A percentile compares a stretch with the other conserved stretches of the same genome.
These are phyloP conservation scores for Drosophila asahinai DNA, from an alignment of 1,140 invertebrate species.

Conservation along the genomic window DNA sequence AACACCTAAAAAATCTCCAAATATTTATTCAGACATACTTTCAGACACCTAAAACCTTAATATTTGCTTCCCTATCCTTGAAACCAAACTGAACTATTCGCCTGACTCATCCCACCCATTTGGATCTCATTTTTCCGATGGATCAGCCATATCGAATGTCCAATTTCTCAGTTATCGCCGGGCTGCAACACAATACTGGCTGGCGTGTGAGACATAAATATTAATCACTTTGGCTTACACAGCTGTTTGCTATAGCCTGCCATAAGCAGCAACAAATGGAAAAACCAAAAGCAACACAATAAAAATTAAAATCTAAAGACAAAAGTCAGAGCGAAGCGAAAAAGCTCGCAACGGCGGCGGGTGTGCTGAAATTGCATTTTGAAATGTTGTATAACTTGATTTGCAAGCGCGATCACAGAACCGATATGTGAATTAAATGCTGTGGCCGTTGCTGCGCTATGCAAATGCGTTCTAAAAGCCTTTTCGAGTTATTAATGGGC, in stretches of 20 bases:
- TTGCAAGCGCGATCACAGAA: slow-evolving; percentile 47
- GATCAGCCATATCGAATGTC: slow-evolving; percentile 16
- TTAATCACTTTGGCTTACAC: slow-evolving; percentile 35
- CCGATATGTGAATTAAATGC: slow-evolving; percentile 10
- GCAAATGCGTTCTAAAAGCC: slow-evolving; percentile 63
- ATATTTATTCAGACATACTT: no score
- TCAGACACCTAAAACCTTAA: no score
- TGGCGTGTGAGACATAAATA: slow-evolving; percentile 35
- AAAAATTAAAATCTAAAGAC: slow-evolving; percentile 10
- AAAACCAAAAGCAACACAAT: slow-evolving; percentile 8
- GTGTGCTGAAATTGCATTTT: slow-evolving; percentile 53
- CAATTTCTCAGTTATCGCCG: slow-evolving; percentile 19
- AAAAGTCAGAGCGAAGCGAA: slow-evolving; percentile 11
- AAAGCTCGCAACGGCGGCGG: slow-evolving; percentile 8
- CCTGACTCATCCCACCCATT: slow-evolving; percentile 5
- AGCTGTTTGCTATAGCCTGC: slow-evolving; percentile 25
- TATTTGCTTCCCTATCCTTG: background rate
- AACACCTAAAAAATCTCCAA: no score
- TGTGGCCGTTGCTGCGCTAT: slow-evolving; percentile 13
- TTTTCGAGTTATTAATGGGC: slow-evolving; percentile 57
- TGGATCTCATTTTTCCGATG: slow-evolving; percentile 12
- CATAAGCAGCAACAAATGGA: slow-evolving; percentile 12
- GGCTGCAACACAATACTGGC: slow-evolving; percentile 12
- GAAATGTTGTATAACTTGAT: slow-evolving; percentile 79
- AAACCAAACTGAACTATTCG: background rate